Base-by-base conservation (phyloP, 1,140 invertebrate species). In the Geopemphigus sp. region DNA sequence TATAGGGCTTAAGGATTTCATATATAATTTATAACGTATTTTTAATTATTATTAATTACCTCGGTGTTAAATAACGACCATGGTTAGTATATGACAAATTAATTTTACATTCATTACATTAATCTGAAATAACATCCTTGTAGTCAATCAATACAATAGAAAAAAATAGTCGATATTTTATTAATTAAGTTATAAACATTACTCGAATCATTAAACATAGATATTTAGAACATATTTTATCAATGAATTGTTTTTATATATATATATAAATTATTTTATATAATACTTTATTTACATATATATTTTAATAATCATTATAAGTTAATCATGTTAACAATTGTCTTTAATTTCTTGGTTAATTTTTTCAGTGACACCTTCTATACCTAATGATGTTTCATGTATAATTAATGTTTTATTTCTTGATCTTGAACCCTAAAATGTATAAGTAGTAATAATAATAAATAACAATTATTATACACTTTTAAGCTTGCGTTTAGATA, bases 341-440 rank as follows among this genome's bases (percentile, higher is more conserved):
- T 54, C 24, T n/a, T 72, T 72, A 12, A 72, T 72, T 72, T 54
- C 68, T 72, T 72, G 8, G 5, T 72, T 72, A 29, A 72, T 72
- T 54, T 72, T 72, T 53, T 72, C 68, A 54, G 68, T 72, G 50
- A 72, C 17, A 10, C 50, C 26, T 54, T 72, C 50, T 72, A 72
- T 19, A 14, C 50, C 24, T 54, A 72, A 54, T 72, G 68, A 72
- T n/a, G 68, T 72, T 50, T 50, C 22, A 22, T 54, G 68, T 5
- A 72, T 19, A 15, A 72, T 54, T 54, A 72, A 19, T 29, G 26
- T 72, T 72, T 72, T 72, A 54, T 15, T 53, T 72, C 68, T 78
- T 22, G 59, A 78, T 78, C 73, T 59, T 45, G 54, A 78, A 59
- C 73, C 54, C 59, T 78, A 24, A 39, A 59, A 24, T 45, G 2